Percentiles rank a stretch among this genome's conserved stretches.
Evolutionary conservation across 1,140 invertebrate genomes (phyloP).

Genomic region (Neodiprion fabricii): DNA sequence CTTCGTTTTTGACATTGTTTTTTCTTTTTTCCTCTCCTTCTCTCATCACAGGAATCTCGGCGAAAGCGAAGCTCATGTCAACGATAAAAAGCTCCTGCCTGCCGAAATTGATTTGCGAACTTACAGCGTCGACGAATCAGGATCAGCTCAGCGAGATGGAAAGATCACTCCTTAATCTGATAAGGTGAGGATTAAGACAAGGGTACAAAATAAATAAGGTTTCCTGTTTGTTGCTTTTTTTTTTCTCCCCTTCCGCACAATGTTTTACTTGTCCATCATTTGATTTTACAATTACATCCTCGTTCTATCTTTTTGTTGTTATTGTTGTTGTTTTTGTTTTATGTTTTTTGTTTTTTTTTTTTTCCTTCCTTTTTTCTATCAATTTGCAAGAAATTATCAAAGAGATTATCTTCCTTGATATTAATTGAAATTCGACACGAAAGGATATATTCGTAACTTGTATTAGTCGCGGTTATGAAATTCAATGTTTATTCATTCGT

Average conservation of each 20-base stretch:
- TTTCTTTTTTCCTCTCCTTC: not conserved
- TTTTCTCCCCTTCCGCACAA: not conserved
- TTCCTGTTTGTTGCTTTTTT: not conserved
- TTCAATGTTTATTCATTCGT: no score
- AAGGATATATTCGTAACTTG: no score
- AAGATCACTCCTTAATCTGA: conserved; percentile 70
- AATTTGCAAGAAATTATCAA: no score
- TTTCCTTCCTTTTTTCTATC: no score
- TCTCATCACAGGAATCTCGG: not conserved
- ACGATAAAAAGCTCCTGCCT: conserved; percentile 70
- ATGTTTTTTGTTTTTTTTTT: no score
- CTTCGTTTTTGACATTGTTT: no score
- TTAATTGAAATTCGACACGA: no score
- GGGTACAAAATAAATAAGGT: not conserved
- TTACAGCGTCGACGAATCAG: conserved; percentile 71
- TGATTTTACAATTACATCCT: no score
- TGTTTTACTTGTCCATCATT: not conserved
- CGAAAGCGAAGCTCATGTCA: conserved; percentile 51
- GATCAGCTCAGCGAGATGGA: conserved; percentile 75
- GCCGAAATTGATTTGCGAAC: conserved; percentile 79
- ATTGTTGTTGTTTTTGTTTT: no score
- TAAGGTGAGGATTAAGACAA: conserved; percentile 66
- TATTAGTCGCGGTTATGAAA: no score
- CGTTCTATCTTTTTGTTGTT: no score
- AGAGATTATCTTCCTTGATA: no score